phyloP scores from a whole-genome alignment of 2,113 vertebrate genomes.

The Pseudois nayaur region DNA sequence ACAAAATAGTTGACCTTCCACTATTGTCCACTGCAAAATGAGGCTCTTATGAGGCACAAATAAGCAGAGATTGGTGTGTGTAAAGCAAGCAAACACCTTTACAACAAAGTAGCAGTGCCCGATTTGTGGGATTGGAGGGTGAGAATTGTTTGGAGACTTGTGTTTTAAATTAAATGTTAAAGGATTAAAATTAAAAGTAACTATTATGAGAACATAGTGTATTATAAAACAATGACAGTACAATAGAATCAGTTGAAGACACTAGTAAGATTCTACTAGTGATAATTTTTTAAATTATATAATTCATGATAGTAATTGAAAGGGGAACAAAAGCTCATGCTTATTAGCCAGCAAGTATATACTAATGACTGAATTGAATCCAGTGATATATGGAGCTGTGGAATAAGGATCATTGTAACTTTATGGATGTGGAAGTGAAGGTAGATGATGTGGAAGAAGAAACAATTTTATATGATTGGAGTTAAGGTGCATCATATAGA shows the following conservation, averaged over 20 bases:
- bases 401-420: not conserved
- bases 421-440: not conserved
- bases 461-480: not conserved
- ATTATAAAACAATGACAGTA: not conserved
- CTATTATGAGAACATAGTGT: not conserved
- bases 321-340: not conserved
- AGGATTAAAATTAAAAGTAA: not conserved
- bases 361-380: not conserved
- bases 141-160: not conserved
- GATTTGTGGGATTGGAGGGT: fast-evolving
- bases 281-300: not conserved
- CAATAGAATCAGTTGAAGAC: not conserved
- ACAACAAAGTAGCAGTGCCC: not conserved
- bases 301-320: not conserved
- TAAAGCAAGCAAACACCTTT: not conserved
- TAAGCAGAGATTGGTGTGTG: not conserved
- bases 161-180: not conserved
- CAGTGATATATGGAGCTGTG: not conserved
- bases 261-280: not conserved
- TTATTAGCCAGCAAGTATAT: not conserved
- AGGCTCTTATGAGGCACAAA: not conserved
- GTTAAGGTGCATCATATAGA: not conserved
- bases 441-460: not conserved
- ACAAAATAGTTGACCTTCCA: not conserved
- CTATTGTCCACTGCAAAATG: not conserved